These are phyloP conservation scores for Rhegmatorhina hoffmannsi DNA, from an alignment of 2,113 vertebrate genomes.

Conservation along the genomic window DNA sequence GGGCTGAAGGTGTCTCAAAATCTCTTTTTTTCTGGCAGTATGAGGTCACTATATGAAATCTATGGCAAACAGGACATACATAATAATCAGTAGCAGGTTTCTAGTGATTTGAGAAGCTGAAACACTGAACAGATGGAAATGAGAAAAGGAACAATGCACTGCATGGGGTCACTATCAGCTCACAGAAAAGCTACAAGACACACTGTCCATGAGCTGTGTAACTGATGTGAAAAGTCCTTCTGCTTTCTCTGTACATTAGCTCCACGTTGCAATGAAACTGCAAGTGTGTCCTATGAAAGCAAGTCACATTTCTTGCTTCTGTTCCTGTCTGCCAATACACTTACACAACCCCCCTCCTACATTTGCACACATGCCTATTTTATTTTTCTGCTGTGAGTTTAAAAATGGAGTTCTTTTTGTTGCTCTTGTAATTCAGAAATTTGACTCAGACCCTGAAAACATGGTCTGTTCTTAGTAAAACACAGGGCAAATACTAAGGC, in stretches of 20 bases:
- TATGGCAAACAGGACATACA: not conserved
- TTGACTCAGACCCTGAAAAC: not conserved
- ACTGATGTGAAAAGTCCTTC: not conserved
- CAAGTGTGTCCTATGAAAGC: not conserved
- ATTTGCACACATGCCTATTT: not conserved
- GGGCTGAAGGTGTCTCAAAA: not conserved
- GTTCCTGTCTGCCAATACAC: not conserved
- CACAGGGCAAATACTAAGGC: not conserved
- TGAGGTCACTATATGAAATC: not conserved
- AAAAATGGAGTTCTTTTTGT: not conserved
- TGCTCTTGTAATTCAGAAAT: not conserved
- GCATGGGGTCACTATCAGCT: not conserved
- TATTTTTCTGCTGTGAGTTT: not conserved
- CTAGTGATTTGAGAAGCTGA: slow-evolving; percentile 12
- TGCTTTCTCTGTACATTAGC: not conserved
- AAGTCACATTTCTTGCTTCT: not conserved
- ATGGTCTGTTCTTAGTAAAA: not conserved
- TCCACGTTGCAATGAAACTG: not conserved
- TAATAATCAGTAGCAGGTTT: slow-evolving; percentile 17
- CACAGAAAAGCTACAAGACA: not conserved
- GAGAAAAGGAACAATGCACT: not conserved
- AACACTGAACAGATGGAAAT: slow-evolving; percentile 26
- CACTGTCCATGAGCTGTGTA: not conserved
- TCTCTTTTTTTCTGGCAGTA: not conserved
- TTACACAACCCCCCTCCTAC: accelerated